A percentile compares a stretch with the other conserved stretches of the same genome.
Conservation (phyloP, 2,797 vertebrate genomes). For the Muscicapa striata region DNA sequence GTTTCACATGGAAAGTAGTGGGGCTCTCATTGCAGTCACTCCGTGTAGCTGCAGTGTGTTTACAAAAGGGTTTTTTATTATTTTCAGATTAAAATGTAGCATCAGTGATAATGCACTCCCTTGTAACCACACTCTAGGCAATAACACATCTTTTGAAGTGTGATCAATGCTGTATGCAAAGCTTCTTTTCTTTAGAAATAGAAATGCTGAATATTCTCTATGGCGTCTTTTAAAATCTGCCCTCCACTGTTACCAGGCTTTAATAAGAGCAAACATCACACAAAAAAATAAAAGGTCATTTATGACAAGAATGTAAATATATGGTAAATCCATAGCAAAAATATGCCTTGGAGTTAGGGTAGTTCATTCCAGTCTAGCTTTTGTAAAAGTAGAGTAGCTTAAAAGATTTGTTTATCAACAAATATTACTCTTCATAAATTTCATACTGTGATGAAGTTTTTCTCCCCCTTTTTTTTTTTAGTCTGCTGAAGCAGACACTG, state of each 20-base stretch:
- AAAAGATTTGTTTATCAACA: conserved; percentile 32
- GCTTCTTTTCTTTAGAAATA: conserved; percentile 40
- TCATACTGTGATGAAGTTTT: neutral
- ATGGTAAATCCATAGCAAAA: conserved; percentile 46
- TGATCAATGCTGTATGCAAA: conserved; percentile 50
- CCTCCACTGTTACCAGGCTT: conserved; percentile 43
- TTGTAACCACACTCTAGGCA: conserved; percentile 39
- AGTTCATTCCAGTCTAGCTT: neutral
- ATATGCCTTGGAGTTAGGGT: neutral
- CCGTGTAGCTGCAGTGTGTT: neutral
- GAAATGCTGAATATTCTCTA: conserved; percentile 57
- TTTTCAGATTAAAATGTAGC: conserved; percentile 45
- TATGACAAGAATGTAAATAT: conserved; percentile 67
- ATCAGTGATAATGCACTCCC: conserved; percentile 24
- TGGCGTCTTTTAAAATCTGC: conserved; percentile 60
- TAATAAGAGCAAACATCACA: conserved; percentile 73
- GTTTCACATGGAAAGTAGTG: neutral
- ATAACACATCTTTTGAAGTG: conserved; percentile 43
- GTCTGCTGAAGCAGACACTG: neutral
- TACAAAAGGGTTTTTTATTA: neutral
- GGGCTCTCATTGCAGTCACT: neutral
- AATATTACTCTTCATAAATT: neutral
- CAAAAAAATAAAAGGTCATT: conserved; percentile 74
- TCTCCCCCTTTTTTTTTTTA: neutral
- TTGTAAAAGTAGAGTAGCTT: neutral